Percentiles rank a stretch among this genome's conserved stretches.
These are phyloP conservation scores for Lasaia peninsularis DNA, from an alignment of 1,140 invertebrate genomes.

Conservation along the genomic window DNA sequence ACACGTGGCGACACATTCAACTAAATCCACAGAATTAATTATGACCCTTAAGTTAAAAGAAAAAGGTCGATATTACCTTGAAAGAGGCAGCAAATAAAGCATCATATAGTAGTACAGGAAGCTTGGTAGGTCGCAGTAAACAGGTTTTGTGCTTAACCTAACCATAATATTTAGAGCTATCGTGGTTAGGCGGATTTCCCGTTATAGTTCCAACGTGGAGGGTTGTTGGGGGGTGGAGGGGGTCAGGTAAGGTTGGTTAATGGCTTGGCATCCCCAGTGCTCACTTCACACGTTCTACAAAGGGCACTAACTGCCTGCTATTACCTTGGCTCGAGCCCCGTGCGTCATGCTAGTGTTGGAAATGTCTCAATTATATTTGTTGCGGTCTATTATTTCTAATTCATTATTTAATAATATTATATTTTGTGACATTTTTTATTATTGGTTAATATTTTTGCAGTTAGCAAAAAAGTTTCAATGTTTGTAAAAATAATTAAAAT, in stretches of 20 bases:
- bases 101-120: conserved; percentile 36
- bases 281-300: conserved; percentile 72
- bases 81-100: conserved; percentile 24
- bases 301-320: conserved; percentile 72
- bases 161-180: conserved; percentile 30
- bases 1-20: background rate
- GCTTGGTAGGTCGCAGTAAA: conserved; percentile 49
- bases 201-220: background rate
- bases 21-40: conserved; percentile 16
- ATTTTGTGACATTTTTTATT: no score
- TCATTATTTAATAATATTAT: background rate
- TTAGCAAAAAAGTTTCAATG: no score
- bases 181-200: conserved; percentile 13
- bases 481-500: no score
- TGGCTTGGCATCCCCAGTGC: conserved; percentile 53
- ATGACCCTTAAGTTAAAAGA: conserved; percentile 2
- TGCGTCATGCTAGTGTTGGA: conserved; percentile 50
- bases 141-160: conserved; percentile 40
- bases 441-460: no score
- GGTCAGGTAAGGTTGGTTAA: conserved; percentile 23
- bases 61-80: conserved; percentile 20
- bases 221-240: conserved; percentile 22
- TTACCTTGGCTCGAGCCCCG: conserved; percentile 61
- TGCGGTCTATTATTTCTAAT: background rate
- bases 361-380: conserved; percentile 20